Percentiles rank a stretch among this genome's conserved stretches.
Conservation (phyloP, 2,888 invertebrate species). For the Penaeus monodon region DNA sequence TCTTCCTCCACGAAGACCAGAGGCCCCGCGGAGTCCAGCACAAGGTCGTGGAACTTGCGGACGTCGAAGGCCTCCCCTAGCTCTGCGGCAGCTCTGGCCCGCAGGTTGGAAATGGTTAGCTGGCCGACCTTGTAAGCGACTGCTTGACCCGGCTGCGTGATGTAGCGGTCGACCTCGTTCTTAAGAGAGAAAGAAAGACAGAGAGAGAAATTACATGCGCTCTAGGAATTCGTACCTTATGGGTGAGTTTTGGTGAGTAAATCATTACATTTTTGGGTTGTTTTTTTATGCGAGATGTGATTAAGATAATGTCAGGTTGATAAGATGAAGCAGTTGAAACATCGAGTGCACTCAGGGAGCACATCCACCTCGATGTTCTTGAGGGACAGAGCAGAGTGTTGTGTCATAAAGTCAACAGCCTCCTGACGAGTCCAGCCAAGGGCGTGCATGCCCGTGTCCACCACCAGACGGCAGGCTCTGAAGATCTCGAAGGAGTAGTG, state of each 20-base stretch:
- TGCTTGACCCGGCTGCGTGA: slow-evolving; percentile 69
- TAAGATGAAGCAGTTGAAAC: too few relatives aligned
- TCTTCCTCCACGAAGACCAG: slow-evolving; percentile 67
- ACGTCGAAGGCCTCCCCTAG: slow-evolving; percentile 69
- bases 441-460: slow-evolving; percentile 67
- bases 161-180: slow-evolving; percentile 68
- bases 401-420: slow-evolving; percentile 67
- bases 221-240: too few relatives aligned
- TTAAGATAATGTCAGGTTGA: too few relatives aligned
- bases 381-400: slow-evolving; percentile 66
- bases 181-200: neutral
- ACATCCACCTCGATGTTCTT: slow-evolving; percentile 2
- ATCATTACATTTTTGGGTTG: too few relatives aligned
- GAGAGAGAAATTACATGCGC: too few relatives aligned
- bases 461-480: slow-evolving; percentile 10
- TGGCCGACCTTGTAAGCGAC: slow-evolving; percentile 69
- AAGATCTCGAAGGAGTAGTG: slow-evolving; percentile 19
- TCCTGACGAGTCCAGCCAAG: slow-evolving; percentile 68
- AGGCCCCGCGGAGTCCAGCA: slow-evolving; percentile 67
- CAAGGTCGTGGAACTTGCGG: slow-evolving; percentile 68
- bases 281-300: too few relatives aligned
- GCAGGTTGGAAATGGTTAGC: slow-evolving; percentile 67
- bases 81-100: slow-evolving; percentile 67
- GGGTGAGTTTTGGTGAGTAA: too few relatives aligned
- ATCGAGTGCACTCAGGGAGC: neutral